Evolutionary conservation across 2,888 invertebrate genomes (phyloP).

Genomic region (Lapara coniferarum): DNA sequence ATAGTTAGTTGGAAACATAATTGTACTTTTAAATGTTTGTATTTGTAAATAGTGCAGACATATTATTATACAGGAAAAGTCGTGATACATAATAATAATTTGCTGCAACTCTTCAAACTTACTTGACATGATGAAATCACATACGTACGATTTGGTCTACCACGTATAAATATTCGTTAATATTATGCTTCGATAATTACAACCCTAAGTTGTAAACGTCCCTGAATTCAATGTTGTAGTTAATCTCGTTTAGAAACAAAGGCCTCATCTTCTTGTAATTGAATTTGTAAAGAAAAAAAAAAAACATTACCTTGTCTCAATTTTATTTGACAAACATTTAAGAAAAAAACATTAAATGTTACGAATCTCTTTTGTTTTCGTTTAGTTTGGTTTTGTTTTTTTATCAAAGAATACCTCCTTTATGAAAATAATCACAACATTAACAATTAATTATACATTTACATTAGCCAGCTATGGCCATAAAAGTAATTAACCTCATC

Average conservation of each 20-base stretch:
- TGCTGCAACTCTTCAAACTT: too few species aligned
- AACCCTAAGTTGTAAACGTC: constrained; percentile 32
- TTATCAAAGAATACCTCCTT: neutral
- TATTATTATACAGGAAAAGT: too few species aligned
- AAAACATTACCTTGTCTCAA: neutral
- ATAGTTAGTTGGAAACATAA: neutral
- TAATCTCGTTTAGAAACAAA: constrained; percentile 25
- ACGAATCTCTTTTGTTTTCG: neutral
- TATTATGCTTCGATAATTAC: neutral
- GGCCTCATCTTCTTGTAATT: constrained; percentile 18
- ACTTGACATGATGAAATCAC: too few species aligned
- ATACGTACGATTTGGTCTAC: too few species aligned
- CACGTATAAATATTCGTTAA: too few species aligned
- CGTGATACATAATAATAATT: too few species aligned
- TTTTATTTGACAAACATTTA: neutral
- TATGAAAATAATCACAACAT: too few species aligned
- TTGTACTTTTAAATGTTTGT: too few species aligned
- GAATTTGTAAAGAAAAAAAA: neutral
- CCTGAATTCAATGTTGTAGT: constrained; percentile 48
- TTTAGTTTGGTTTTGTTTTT: neutral
- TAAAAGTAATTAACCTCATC: neutral
- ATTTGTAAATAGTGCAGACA: too few species aligned
- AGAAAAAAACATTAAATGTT: neutral
- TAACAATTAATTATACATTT: neutral
- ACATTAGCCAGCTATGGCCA: neutral